phyloP scores from a whole-genome alignment of 2,888 invertebrate species.

The Tipula lateralis region DNA sequence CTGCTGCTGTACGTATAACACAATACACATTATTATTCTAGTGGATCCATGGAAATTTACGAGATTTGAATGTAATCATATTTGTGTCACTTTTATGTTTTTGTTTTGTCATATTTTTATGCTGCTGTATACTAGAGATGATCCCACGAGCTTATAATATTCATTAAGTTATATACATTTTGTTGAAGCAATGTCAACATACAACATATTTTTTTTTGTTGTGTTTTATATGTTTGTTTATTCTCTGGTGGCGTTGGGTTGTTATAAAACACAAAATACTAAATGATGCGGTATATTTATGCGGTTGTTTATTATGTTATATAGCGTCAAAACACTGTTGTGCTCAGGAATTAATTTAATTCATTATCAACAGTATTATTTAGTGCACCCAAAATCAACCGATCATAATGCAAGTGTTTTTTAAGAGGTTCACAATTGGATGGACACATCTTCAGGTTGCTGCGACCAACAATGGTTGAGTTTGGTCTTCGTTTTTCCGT shows the following conservation, averaged over 20 bases:
- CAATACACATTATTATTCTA: not conserved
- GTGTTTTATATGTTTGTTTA: not conserved
- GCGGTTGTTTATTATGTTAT: not conserved
- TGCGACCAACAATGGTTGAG: no score
- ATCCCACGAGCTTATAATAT: not conserved
- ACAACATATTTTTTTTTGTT: not conserved
- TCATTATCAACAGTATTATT: not conserved
- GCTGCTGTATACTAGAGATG: not conserved
- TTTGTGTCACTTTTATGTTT: slow-evolving; percentile 11
- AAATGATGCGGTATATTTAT: not conserved
- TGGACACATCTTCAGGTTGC: no score
- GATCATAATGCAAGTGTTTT: no score
- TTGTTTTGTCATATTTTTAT: slow-evolving; percentile 19
- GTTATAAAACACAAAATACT: not conserved
- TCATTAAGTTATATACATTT: not conserved
- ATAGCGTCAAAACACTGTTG: not conserved
- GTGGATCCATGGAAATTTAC: not conserved
- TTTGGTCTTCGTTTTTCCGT: no score
- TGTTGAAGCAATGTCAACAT: not conserved
- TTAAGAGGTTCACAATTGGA: no score
- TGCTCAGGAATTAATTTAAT: not conserved
- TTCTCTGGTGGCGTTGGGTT: not conserved
- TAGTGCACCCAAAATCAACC: no score
- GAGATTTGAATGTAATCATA: slow-evolving; percentile 24
- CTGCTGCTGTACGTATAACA: not conserved